phyloP scores from a whole-genome alignment of 1,140 invertebrate genomes.

The Magallana ariakensis region DNA sequence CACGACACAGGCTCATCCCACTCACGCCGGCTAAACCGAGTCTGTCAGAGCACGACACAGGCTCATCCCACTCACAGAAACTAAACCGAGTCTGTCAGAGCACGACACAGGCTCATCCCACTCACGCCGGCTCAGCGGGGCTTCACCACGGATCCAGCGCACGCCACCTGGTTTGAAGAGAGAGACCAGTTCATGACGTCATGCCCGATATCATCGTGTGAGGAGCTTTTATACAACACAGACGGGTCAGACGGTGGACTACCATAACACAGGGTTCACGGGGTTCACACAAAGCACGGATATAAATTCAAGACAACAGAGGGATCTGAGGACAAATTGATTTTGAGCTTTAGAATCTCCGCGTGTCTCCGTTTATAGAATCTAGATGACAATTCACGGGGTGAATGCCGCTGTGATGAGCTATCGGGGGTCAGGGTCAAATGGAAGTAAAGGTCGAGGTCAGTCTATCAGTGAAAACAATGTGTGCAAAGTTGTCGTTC shows the following conservation, averaged over 20 bases:
- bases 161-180: no score
- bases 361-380: not conserved
- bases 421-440: conserved; percentile 34
- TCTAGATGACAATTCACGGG: conserved; percentile 21
- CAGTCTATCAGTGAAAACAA: conserved; percentile 49
- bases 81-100: no score
- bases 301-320: not conserved
- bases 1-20: no score
- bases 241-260: not conserved
- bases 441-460: conserved; percentile 42
- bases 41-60: no score
- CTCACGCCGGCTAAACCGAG: no score
- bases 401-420: conserved; percentile 21
- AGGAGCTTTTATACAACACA: not conserved
- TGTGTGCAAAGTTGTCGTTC: conserved; percentile 63
- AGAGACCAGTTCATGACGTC: no score
- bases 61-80: no score
- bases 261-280: not conserved
- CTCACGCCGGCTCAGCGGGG: no score
- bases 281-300: not conserved
- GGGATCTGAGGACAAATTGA: not conserved
- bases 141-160: no score
- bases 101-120: no score
- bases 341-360: not conserved
- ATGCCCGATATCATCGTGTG: no score